Evolutionary conservation across 2,888 invertebrate species (phyloP), one percentile per base, ranked within the genome.

Genomic region (Hipparchia semele): DNA sequence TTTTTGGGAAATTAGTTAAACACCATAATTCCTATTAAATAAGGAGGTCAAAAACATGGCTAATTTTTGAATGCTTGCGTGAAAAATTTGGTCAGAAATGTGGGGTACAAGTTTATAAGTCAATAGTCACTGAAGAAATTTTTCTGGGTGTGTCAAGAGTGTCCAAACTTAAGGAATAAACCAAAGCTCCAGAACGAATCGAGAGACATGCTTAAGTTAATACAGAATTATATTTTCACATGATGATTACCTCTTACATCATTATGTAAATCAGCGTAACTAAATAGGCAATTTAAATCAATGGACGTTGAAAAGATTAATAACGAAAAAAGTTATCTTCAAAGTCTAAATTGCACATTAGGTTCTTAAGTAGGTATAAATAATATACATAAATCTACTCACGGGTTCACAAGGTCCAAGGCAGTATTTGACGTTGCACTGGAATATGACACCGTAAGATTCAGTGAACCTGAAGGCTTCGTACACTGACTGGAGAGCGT

Each of bases 401-500:
- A 98, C 97, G 82, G 98, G 98, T 87, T 98, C 98, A 85, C 98
- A 99, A 79, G 98, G 98, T 85, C 98, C 98, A 77, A 99, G 95
- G 85, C 98, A 99, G 89, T 99, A 99, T 87, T 98, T 98, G 81
- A 99, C 98, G 90, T 99, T 99, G 90, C 98, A 99, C 87, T 99
- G 98, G 96, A 99, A 99, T 87, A 99, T 99, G 76, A 99, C 98
- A 68, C 98, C 98, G 82, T 99, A 99, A 10, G 98, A 98, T 88
- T 99, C 98, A 0, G 98, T 99, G 88, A 99, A 99, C 85, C 98
- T 95, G 95, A 99, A 99, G 0, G 98, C 98, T 91, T 99, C 98
- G 85, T 99, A 99, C 73, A 98, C 95, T 0, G 98, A 98, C 83
- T 98, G 98, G 75, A 98, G 92, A 0, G 98, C 98, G 88, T 98